phyloP scores from a whole-genome alignment of 2,888 invertebrate species.

The Apamea monoglypha region DNA sequence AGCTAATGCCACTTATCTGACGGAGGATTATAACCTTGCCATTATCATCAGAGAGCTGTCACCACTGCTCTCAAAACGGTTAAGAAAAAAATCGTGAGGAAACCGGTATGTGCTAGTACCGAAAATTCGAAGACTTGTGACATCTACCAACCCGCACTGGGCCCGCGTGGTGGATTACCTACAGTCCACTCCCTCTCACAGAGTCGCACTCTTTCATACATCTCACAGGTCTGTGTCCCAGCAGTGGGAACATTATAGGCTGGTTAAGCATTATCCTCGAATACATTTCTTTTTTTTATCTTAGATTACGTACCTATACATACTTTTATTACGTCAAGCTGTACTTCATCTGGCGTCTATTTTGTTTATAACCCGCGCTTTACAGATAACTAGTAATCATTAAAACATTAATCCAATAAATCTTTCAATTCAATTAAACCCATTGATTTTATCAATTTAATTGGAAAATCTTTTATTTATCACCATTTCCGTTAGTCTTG shows the following conservation, averaged over 20 bases:
- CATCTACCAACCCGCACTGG: too few species aligned
- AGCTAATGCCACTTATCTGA: background rate
- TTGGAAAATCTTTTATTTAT: conserved; percentile 53
- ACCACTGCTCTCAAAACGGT: too few species aligned
- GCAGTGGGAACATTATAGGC: too few species aligned
- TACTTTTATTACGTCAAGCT: background rate
- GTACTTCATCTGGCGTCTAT: background rate
- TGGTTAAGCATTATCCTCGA: too few species aligned
- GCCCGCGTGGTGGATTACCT: too few species aligned
- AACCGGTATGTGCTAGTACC: too few species aligned
- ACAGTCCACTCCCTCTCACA: too few species aligned
- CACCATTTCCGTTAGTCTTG: conserved; percentile 29
- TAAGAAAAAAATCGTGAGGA: too few species aligned
- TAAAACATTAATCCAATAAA: conserved; percentile 34
- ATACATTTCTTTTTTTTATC: too few species aligned
- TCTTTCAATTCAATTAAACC: conserved; percentile 46
- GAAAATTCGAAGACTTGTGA: too few species aligned
- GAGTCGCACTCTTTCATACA: too few species aligned
- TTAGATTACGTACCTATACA: background rate
- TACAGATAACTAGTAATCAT: background rate
- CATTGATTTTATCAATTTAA: conserved; percentile 50
- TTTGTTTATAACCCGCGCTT: conserved; percentile 3
- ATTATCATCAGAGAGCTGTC: background rate
- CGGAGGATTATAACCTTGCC: background rate
- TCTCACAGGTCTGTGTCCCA: too few species aligned